These are phyloP conservation scores for Cerceris ruficornis DNA, from an alignment of 2,888 invertebrate species.

Conservation along the genomic window DNA sequence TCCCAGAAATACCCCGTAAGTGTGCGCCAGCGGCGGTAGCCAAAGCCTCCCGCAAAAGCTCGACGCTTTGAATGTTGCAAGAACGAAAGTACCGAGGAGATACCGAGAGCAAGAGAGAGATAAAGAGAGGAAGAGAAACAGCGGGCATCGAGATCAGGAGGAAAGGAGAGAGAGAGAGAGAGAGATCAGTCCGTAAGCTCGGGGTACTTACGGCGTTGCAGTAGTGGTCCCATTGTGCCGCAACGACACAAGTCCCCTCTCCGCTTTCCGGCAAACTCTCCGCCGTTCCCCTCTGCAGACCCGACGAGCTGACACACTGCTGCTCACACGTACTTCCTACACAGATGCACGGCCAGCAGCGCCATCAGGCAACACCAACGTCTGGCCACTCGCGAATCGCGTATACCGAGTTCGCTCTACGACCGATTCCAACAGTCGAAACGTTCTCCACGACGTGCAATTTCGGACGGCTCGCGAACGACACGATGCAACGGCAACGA, in stretches of 20 bases:
- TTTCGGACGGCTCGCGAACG: neutral
- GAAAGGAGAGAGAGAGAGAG: conserved; percentile 16
- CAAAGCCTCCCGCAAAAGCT: conserved; percentile 58
- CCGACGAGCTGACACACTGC: conserved; percentile 49
- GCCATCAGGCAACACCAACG: conserved; percentile 53
- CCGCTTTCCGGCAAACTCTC: conserved; percentile 61
- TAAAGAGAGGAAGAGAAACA: conserved; percentile 5
- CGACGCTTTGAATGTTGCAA: conserved; percentile 42
- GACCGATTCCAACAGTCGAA: neutral
- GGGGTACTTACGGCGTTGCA: conserved; percentile 73
- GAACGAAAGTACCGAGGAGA: conserved; percentile 40
- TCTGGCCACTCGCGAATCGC: conserved; percentile 35
- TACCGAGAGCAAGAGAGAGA: no score
- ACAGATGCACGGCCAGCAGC: conserved; percentile 33
- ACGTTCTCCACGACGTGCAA: neutral
- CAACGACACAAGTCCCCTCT: conserved; percentile 67
- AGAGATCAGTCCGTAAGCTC: conserved; percentile 65
- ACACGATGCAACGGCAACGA: neutral
- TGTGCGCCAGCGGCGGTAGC: conserved; percentile 32
- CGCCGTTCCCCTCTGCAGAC: conserved; percentile 48
- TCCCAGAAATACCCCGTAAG: conserved; percentile 60
- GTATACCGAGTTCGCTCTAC: neutral
- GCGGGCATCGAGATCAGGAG: conserved; percentile 13
- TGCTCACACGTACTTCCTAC: conserved; percentile 15
- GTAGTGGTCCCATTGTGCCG: conserved; percentile 74